Percentiles rank a stretch among this genome's conserved stretches.
phyloP scores from a whole-genome alignment of 2,888 invertebrate genomes.

The Yponomeuta cagnagella region DNA sequence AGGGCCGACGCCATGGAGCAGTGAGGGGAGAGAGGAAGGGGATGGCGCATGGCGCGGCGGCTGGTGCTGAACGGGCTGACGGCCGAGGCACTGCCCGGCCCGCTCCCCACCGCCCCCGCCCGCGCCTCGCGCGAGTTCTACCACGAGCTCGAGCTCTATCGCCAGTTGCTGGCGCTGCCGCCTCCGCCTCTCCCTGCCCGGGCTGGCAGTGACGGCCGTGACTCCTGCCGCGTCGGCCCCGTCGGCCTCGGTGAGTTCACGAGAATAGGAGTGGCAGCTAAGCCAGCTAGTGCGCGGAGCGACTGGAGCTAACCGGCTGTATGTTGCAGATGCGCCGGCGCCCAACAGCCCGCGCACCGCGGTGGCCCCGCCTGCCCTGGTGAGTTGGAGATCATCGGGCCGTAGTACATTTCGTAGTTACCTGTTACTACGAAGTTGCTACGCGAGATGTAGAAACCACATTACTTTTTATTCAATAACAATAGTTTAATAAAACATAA shows the following conservation, averaged over 20 bases:
- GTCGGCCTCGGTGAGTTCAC: slow-evolving; percentile 17
- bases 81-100: slow-evolving; percentile 47
- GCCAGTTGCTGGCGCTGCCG: slow-evolving; percentile 53
- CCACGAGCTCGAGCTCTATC: slow-evolving; percentile 65
- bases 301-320: too few relatives aligned
- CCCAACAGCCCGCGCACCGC: too few relatives aligned
- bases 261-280: slow-evolving; percentile 13
- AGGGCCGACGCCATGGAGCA: slow-evolving; percentile 15
- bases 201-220: slow-evolving; percentile 21
- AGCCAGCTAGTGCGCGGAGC: too few relatives aligned
- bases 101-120: slow-evolving; percentile 21
- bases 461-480: too few relatives aligned
- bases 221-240: slow-evolving; percentile 22
- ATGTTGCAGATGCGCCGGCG: too few relatives aligned
- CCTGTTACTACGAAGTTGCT: too few relatives aligned
- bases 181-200: slow-evolving; percentile 22
- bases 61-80: slow-evolving; percentile 66
- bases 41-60: slow-evolving; percentile 42
- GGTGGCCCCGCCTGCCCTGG: too few relatives aligned
- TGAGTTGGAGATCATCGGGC: too few relatives aligned
- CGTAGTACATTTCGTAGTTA: too few relatives aligned
- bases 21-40: slow-evolving; percentile 25
- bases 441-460: too few relatives aligned
- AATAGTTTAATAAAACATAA: too few relatives aligned
- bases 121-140: slow-evolving; percentile 48